Evolutionary conservation across 23 tunicate species (phyloP), one percentile per base, ranked within the genome.

Genomic region (Clavelina lepadiformis): DNA sequence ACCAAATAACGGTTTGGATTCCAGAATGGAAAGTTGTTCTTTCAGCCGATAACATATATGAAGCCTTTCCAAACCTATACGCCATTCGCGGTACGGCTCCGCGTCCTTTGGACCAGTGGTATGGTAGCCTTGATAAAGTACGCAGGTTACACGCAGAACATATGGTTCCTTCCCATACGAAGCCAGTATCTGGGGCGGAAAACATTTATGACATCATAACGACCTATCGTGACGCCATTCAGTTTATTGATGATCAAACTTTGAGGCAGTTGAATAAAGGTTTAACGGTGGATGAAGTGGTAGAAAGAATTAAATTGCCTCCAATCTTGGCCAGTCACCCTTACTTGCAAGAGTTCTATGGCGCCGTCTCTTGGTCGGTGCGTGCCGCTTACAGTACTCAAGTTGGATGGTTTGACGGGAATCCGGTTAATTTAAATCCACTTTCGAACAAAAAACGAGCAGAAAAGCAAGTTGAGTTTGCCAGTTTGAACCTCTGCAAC

Each of bases 51-150:
- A 83, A 83, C 61, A 78, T 92, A 30, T 82, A 82, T 73, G 37
- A 72, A 21, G 47, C 91, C 4, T 92, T 92, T 67, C 98, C 98
- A 19, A 92, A 92, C 66, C 67, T 92, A 5, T 92, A 82, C 61
- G 81, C 98, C 8, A 83, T 92, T 5, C 58, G 98, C 1, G 98
- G 98, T 2, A 51, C 71, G 20, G 93, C 94, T 0, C 51, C 85
- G 11, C 78, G 98, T 30, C 44, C 54, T 37, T 56, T 50, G 22
- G 33, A 52, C 13, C 65, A 61, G 28, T 91, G 98, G 98, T 69
- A 50, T 56, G 24, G 22, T 19, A 83, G 85, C 26, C 32, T 91
- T 54, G 93, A 77, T 47, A 59, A 51, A 11, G 71, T 85, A 2
- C 65, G 84, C 18, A 36, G 33, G 3, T 56, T 91, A 30, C 26